Base-by-base conservation (phyloP, 2,797 vertebrate species). In the Gymnocypris eckloni region DNA sequence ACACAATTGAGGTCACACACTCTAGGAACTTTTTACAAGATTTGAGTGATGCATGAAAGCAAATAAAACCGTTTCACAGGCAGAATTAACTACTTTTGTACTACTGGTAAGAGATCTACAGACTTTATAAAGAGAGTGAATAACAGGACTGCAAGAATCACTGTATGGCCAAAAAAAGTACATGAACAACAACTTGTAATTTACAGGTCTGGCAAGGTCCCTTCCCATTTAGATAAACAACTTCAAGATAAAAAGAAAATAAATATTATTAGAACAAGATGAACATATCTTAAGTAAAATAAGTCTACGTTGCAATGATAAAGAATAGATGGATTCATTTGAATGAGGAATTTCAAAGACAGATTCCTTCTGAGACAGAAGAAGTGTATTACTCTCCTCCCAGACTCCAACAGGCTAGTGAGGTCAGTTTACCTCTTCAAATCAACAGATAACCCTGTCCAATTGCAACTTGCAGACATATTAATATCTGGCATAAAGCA, bases 271-370 rank as follows among this genome's bases (percentile, higher is more conserved):
- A n/a, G 8, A 45, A 73, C 54, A 73, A 73, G 70, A 25, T 72
- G n/a, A 70, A 70, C 6, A 20, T 11, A 43, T 22, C 33, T 33
- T 33, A 28, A 15, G 5, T 22, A 82, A 72, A 59, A 4, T 45
- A 82, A 8, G 16, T 28, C 4, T 45, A 12, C 61, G 6, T 13
- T 33, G 70, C 33, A 39, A 48, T 75, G 56, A 83, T 75, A n/a
- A 59, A 33, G 52, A 73, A 41, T 45, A 41, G 69, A 72, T 43
- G 67, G 80, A 72, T 82, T 73, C 73, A 73, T 73, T 61, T 83
- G 10, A 52, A 52, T 33, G 48, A 28, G 56, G 20, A 64, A 50
- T 66, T 83, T 75, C 4, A 20, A n/a, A 76, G 20, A 13, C 13
- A 64, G 8, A 52, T n/a, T 52, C 33, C 43, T 83, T 43, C 45